Evolutionary conservation across 2,113 vertebrate species (phyloP).

Genomic region (Puffinus mauretanicus): DNA sequence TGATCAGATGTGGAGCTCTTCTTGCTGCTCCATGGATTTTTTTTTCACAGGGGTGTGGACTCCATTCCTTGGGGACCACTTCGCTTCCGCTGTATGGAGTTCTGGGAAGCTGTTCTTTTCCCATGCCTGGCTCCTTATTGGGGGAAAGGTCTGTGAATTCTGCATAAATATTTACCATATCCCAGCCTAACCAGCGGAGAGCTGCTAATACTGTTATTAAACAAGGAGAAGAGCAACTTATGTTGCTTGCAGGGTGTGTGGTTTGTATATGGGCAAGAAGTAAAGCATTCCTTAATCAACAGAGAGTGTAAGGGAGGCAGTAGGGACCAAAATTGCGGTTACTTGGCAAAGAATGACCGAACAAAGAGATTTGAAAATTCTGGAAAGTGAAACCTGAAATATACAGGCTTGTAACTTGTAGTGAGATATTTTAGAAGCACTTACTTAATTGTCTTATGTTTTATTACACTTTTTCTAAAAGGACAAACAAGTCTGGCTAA

Average conservation of each 20-base stretch:
- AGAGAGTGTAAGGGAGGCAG: not conserved
- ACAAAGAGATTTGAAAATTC: not conserved
- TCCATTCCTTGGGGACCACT: slow-evolving; percentile 29
- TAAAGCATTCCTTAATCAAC: not conserved
- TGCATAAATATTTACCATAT: slow-evolving; percentile 69
- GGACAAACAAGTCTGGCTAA: not conserved
- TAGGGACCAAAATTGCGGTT: not conserved
- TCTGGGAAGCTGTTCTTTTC: slow-evolving; percentile 72
- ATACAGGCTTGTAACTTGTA: not conserved
- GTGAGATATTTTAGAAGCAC: not conserved
- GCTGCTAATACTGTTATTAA: slow-evolving; percentile 4
- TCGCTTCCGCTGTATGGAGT: not conserved
- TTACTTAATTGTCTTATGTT: not conserved
- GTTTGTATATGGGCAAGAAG: not conserved
- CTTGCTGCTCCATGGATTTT: not conserved
- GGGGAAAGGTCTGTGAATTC: slow-evolving; percentile 75
- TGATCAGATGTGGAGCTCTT: not conserved
- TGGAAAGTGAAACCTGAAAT: not conserved
- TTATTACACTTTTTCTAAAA: not conserved
- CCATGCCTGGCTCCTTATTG: slow-evolving; percentile 67
- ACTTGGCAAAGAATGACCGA: not conserved
- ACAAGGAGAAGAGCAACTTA: not conserved
- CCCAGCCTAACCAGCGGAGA: slow-evolving; percentile 42
- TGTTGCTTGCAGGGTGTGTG: not conserved
- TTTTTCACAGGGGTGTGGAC: not conserved